A percentile compares a stretch with the other conserved stretches of the same genome.
Evolutionary conservation across 2,888 invertebrate genomes (phyloP).

Genomic region (Acanthoscelides obtectus): DNA sequence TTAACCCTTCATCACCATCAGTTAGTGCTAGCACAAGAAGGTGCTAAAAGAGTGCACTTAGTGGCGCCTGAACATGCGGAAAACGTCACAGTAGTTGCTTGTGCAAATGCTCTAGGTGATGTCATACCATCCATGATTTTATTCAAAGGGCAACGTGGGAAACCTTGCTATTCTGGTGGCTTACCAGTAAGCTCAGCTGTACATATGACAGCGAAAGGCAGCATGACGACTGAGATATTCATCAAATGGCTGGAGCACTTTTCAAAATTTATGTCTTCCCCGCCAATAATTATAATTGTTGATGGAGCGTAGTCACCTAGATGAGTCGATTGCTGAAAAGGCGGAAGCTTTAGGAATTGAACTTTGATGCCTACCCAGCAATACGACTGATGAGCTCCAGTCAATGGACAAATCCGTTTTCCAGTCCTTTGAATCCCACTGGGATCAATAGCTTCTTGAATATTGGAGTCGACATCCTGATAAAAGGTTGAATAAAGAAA

Average conservation of each 20-base stretch:
- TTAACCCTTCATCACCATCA: constrained; percentile 25
- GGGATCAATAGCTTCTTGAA: constrained; percentile 35
- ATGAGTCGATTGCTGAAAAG: constrained; percentile 28
- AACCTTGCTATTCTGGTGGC: too few species aligned
- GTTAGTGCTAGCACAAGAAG: background rate
- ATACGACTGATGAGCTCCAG: constrained; percentile 40
- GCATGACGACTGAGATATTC: too few species aligned
- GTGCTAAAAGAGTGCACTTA: background rate
- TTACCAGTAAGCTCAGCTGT: too few species aligned
- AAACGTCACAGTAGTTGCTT: background rate
- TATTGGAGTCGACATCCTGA: constrained; percentile 24
- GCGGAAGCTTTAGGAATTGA: constrained; percentile 28
- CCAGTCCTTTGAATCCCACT: constrained; percentile 32
- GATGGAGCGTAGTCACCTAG: constrained; percentile 22
- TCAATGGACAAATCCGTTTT: constrained; percentile 37
- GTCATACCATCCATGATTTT: too few species aligned
- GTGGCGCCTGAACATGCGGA: background rate
- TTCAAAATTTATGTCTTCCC: constrained; percentile 15
- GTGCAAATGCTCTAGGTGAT: background rate
- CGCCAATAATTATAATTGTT: constrained; percentile 6
- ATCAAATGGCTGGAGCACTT: constrained; percentile 5
- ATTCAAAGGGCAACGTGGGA: too few species aligned
- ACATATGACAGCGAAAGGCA: too few species aligned
- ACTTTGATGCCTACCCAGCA: constrained; percentile 35
- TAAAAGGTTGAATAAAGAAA: constrained; percentile 12